These are phyloP conservation scores for Pseudomyrmex sp. DNA, from an alignment of 1,140 invertebrate species.

Conservation along the genomic window DNA sequence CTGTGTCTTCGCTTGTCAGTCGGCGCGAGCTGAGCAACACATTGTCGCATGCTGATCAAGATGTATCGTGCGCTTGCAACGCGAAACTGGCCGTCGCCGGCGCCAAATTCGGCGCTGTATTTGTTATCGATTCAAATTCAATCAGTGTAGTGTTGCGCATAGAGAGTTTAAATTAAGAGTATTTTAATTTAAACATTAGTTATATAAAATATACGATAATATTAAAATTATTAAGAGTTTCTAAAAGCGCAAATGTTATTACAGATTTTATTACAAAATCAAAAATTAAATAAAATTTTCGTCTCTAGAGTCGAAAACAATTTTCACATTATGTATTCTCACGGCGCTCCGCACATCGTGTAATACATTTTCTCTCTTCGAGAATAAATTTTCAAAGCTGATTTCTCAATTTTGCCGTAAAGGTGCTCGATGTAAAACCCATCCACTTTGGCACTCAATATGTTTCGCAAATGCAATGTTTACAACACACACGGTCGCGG, in stretches of 20 bases:
- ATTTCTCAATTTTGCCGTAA: constrained; percentile 29
- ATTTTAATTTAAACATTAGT: not conserved
- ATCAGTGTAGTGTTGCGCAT: no score
- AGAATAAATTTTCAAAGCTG: constrained; percentile 2
- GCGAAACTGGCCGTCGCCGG: constrained; percentile 4
- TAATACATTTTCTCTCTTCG: constrained; percentile 6
- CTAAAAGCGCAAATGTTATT: no score
- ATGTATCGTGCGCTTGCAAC: constrained; percentile 16
- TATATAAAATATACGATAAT: no score
- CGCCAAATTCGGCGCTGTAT: constrained; percentile 18
- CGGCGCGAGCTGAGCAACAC: constrained; percentile 35
- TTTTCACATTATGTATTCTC: constrained; percentile 11
- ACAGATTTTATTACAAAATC: no score
- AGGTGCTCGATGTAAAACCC: not conserved
- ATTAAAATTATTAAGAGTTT: no score
- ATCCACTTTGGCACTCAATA: not conserved
- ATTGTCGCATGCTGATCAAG: constrained; percentile 51
- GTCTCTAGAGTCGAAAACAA: not conserved
- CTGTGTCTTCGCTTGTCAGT: constrained; percentile 59
- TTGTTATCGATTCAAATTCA: not conserved
- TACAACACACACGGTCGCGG: not conserved
- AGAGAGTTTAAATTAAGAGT: no score
- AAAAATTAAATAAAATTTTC: not conserved
- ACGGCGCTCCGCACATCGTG: not conserved
- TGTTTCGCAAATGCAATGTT: constrained; percentile 28